Conservation (phyloP, 2,113 vertebrate genomes). For the cat (Felis catus) region DNA sequence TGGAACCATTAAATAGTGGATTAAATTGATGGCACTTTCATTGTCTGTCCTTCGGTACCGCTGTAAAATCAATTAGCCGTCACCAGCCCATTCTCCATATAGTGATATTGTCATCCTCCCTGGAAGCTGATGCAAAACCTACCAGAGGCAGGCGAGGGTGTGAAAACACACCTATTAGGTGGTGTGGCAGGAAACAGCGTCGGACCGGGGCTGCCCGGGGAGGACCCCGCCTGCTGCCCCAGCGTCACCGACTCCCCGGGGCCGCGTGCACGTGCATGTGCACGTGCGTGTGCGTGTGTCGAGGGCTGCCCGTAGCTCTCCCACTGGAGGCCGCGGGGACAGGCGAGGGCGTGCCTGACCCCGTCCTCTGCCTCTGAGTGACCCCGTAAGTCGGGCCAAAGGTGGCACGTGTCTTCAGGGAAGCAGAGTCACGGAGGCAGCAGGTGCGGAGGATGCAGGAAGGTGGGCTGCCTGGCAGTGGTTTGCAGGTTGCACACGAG, state of each 20-base stretch:
- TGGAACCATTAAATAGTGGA: constrained; percentile 99
- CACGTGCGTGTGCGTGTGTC: no score
- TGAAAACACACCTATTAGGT: constrained; percentile 86
- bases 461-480: not conserved
- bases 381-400: not conserved
- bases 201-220: constrained; percentile 81
- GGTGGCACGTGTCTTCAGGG: not conserved
- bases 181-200: constrained; percentile 84
- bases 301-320: no score
- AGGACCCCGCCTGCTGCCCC: not conserved
- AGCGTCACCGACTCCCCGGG: rapidly evolving
- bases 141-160: constrained; percentile 86
- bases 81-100: constrained; percentile 99
- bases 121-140: constrained; percentile 94
- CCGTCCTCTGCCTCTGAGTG: not conserved
- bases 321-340: not conserved
- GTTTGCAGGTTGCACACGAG: rapidly evolving
- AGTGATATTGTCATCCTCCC: constrained; percentile 95
- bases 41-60: constrained; percentile 99
- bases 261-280: no score
- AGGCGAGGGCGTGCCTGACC: not conserved
- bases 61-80: constrained; percentile 99
- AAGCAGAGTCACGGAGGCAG: rapidly evolving
- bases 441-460: not conserved
- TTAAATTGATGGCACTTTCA: constrained; percentile 99